Evolutionary conservation across 2,797 vertebrate species (phyloP).

Genomic region (Dermochelys coriacea): DNA sequence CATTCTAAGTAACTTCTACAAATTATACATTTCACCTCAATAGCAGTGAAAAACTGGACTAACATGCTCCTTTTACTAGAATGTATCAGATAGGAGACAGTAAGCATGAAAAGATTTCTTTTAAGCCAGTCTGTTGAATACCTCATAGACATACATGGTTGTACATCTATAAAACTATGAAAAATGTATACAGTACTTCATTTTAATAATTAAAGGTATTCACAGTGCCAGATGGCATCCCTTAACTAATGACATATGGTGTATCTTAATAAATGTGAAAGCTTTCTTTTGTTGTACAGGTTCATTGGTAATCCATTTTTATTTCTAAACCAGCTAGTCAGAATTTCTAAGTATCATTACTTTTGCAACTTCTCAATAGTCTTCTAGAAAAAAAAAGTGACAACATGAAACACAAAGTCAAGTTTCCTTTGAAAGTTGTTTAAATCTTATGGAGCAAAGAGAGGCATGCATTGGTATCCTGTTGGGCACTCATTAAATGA

Average conservation of each 20-base stretch:
- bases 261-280: background rate
- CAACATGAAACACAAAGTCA: background rate
- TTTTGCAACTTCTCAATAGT: background rate
- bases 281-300: background rate
- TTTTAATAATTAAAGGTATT: conserved; percentile 14
- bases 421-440: background rate
- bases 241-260: conserved; percentile 4
- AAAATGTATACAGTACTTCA: background rate
- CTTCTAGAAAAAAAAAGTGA: background rate
- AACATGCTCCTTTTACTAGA: background rate
- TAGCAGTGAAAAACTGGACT: conserved; percentile 21
- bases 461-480: background rate
- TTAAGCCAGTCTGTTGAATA: background rate
- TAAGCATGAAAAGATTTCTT: conserved; percentile 15
- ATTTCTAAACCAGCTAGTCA: conserved; percentile 21
- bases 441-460: rapidly evolving
- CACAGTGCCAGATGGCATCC: background rate
- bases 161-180: background rate
- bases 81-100: background rate
- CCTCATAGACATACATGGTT: background rate
- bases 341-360: background rate
- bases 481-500: background rate
- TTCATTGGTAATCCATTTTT: conserved; percentile 17
- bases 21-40: conserved; percentile 50
- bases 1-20: conserved; percentile 42